A percentile compares a stretch with the other conserved stretches of the same genome.
phyloP scores from a whole-genome alignment of 2,113 vertebrate species.

The Megaceryle torquata region DNA sequence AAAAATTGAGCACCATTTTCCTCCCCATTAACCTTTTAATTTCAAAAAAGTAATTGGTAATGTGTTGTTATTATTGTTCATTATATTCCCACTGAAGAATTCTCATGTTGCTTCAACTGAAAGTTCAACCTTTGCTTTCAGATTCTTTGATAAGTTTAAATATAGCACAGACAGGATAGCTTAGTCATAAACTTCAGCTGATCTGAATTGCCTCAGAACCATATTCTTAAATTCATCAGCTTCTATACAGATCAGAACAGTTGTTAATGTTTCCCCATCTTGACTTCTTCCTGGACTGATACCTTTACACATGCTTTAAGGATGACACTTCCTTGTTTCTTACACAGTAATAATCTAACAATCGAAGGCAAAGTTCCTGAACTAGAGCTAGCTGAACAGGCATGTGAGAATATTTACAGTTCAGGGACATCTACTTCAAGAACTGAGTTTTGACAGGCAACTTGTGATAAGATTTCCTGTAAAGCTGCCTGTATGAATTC shows the following conservation, averaged over 20 bases:
- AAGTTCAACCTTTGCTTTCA: not conserved
- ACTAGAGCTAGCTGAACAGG: not conserved
- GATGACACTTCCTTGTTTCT: not conserved
- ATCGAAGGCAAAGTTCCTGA: not conserved
- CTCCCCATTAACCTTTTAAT: constrained; percentile 38
- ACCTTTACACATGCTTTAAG: not conserved
- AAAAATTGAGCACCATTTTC: constrained; percentile 3
- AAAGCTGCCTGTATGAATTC: not conserved
- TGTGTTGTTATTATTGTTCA: not conserved
- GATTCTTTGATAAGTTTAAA: not conserved
- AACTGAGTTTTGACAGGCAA: not conserved
- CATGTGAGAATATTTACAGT: not conserved
- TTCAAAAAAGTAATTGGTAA: constrained; percentile 30
- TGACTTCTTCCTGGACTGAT: not conserved
- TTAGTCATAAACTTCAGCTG: not conserved
- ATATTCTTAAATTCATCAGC: not conserved
- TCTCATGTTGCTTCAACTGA: not conserved
- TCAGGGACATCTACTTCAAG: not conserved
- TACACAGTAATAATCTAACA: not conserved
- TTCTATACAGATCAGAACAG: not conserved
- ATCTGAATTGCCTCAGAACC: not conserved
- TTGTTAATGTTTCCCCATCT: not conserved
- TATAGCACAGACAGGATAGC: not conserved
- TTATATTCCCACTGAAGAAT: not conserved
- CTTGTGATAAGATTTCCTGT: not conserved